These are phyloP conservation scores for Trichomalopsis sarcophagae DNA, from an alignment of 1,140 invertebrate species.

Conservation along the genomic window DNA sequence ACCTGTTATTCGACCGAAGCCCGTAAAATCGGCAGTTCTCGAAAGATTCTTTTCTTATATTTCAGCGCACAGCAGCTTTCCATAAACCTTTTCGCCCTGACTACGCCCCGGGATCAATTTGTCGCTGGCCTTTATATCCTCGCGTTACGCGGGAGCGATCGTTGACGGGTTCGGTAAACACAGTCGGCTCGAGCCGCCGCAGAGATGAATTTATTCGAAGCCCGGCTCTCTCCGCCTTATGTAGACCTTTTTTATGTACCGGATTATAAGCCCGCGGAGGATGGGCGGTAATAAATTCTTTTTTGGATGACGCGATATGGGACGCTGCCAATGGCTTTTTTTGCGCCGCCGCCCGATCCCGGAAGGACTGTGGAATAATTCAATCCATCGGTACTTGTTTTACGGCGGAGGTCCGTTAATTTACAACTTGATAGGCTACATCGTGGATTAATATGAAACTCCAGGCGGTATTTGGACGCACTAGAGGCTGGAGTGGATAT, in stretches of 20 bases:
- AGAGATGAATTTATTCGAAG: conserved; percentile 41
- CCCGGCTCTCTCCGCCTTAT: neutral
- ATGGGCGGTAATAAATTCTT: conserved; percentile 2
- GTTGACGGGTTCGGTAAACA: neutral
- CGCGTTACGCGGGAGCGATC: neutral
- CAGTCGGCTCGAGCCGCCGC: neutral
- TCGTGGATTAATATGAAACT: too few species aligned
- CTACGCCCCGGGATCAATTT: neutral
- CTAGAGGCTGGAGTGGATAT: too few species aligned
- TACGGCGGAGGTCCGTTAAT: too few species aligned
- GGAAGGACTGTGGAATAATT: neutral
- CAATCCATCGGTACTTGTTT: neutral
- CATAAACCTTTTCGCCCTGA: neutral
- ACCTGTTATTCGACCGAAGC: neutral
- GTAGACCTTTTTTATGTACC: neutral
- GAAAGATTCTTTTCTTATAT: neutral
- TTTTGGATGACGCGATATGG: neutral
- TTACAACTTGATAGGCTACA: too few species aligned
- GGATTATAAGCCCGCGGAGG: neutral
- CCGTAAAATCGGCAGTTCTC: neutral
- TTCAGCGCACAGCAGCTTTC: too few species aligned
- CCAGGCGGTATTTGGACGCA: too few species aligned
- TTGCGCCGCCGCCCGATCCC: neutral
- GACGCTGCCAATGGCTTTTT: conserved; percentile 8
- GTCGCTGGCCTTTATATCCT: neutral